phyloP scores from a whole-genome alignment of 2,797 vertebrate genomes.

The Crotalus adamanteus region DNA sequence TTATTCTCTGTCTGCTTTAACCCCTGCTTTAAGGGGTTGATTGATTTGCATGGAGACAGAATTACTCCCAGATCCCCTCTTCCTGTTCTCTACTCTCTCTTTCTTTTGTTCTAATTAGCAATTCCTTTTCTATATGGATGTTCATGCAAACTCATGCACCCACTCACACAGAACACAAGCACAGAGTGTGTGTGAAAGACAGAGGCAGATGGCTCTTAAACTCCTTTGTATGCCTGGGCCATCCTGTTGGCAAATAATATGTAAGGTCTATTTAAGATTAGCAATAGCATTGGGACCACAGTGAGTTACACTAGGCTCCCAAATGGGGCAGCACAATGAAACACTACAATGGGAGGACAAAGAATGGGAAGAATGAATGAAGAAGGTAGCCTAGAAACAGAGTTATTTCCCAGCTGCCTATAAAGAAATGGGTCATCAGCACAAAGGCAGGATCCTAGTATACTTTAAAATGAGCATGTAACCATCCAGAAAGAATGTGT shows the following conservation, averaged over 20 bases:
- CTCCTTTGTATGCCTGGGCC: slow-evolving; percentile 50
- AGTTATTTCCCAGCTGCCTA: background rate
- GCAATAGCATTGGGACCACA: background rate
- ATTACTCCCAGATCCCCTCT: slow-evolving; percentile 33
- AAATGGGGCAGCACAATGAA: slow-evolving; percentile 5
- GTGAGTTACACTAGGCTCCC: slow-evolving; percentile 23
- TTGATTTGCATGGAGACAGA: slow-evolving; percentile 41
- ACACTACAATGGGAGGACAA: background rate
- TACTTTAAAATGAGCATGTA: background rate
- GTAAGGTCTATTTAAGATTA: slow-evolving; percentile 55
- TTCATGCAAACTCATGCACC: slow-evolving; percentile 54
- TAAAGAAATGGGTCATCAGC: slow-evolving; percentile 22
- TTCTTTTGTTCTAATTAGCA: slow-evolving; percentile 66
- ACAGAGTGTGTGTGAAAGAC: slow-evolving; percentile 62
- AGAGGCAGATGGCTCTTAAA: slow-evolving; percentile 60
- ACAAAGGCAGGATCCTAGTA: background rate
- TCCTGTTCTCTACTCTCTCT: slow-evolving; percentile 40
- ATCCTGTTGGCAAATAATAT: slow-evolving; percentile 65
- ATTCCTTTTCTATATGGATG: slow-evolving; percentile 54
- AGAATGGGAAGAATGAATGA: slow-evolving; percentile 7
- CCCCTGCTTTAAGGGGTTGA: slow-evolving; percentile 19
- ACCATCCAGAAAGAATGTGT: background rate
- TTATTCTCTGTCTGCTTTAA: slow-evolving; percentile 2
- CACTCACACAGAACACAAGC: slow-evolving; percentile 35
- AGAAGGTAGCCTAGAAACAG: background rate